Evolutionary conservation across 2,888 invertebrate genomes (phyloP), one percentile per base, ranked within the genome.

Genomic region (Rhabditophanes sp.): DNA sequence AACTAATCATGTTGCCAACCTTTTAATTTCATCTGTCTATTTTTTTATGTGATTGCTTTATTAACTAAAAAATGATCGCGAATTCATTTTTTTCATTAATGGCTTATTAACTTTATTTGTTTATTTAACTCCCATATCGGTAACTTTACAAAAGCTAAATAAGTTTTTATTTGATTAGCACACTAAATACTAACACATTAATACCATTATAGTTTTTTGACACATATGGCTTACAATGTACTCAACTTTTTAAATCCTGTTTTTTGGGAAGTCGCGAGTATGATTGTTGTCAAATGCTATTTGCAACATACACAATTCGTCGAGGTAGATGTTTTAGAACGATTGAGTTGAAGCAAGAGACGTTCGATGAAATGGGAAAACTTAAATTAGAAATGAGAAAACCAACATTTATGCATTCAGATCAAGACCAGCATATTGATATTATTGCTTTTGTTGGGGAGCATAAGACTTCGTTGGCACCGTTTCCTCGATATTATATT

Each of bases 331-430:
- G 44, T 23, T 44, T 44, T 23, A 30, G 42, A 7, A 30, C 33
- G 8, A 31, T 40, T 6, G 31, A 19, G 24, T 32, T 44, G 15
- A 32, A 33, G 18, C 44, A 44, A 28, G 25, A 18, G 9, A 44
- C 37, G 27, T 44, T 44, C 28, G 44, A 44, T 29, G 44, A 44
- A 16, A 20, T 44, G 6, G 42, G 44, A 1, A 44, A 44, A 26
- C 11, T 29, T 26, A 30, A 8, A 32, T 8, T 29, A 9, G 28
- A 18, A n/a, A 9, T 8, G 16, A n/a, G 18, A 8, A 6, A 27
- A 12, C 14, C 28, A 27, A 27, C n/a, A 11, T 7, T 8, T 19
- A 8, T 30, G 9, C 2, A n/a, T 14, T 27, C 4, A 11, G 21
- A 32, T 6, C 20, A 11, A 31, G 5, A 28, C 30, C 23, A 24